Evolutionary conservation across 2,888 invertebrate genomes (phyloP), one percentile per base, ranked within the genome.

Genomic region (Dolomedes plantarius): DNA sequence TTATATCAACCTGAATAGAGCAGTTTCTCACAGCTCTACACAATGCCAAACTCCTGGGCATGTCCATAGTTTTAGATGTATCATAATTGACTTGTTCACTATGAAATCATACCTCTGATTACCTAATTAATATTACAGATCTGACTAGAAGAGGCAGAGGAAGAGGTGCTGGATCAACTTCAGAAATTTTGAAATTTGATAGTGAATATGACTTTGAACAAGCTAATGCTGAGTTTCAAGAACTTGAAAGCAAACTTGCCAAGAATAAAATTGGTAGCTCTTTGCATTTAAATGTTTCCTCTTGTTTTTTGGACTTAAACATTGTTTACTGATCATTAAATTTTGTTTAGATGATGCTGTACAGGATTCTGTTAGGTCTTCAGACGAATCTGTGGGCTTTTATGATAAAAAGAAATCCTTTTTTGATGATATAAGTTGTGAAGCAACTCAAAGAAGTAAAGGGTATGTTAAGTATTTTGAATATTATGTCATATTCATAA

Each of bases 401-500:
- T 95, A 95, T 88, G 91, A 92, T 28, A 92, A 93, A n/a, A 94
- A 94, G 90, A 98, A 97, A 93, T 98, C 98, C 89, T 99, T 99
- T 94, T 99, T 99, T 92, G 99, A 99, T 92, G 97, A 96, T 92
- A 99, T 99, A 91, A 98, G 98, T 89, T 99, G 99, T 92, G 99
- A 99, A 91, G 97, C 99, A 87, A 95, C 97, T 62, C 98, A 98
- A 92, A 94, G 97, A 92, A 94, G 92, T 91, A 93, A 94, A 92
- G 94, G 94, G 94, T 94, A 90, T 90, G 91, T 90, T 62, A 16
- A 29, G 7, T 3, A n/a, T 1, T 2, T 0, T 36, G 9, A 7
- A 9, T 9, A 7, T n/a, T n/a, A n/a, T n/a, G n/a, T n/a, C n/a
- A n/a, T 36, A 36, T n/a, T n/a, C n/a, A n/a, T n/a, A n/a, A n/a